A percentile compares a stretch with the other conserved stretches of the same genome.
Evolutionary conservation across 2,113 vertebrate genomes (phyloP).

Genomic region (Cololabis saira): DNA sequence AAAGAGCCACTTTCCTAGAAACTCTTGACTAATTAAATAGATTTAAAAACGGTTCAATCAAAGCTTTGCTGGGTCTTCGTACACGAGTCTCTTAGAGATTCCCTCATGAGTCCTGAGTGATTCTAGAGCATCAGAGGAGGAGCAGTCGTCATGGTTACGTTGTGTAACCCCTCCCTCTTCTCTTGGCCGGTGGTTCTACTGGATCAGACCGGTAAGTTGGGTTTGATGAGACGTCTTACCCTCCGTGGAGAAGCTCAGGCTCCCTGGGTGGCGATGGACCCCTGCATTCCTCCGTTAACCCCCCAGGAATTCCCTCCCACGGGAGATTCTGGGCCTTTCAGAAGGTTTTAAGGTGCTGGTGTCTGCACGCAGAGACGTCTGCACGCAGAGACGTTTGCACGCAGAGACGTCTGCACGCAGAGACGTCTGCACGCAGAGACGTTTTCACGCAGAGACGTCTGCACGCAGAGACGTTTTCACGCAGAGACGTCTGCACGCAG

Average conservation of each 20-base stretch:
- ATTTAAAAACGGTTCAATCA: too few species aligned
- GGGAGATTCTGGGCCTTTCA: constrained; percentile 15
- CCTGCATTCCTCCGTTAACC: constrained; percentile 48
- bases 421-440: too few species aligned
- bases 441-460: too few species aligned
- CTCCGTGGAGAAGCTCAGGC: constrained; percentile 16
- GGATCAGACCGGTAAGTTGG: constrained; percentile 40
- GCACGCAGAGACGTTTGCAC: background rate
- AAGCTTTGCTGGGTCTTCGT: too few species aligned
- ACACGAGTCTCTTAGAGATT: too few species aligned
- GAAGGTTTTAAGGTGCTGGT: constrained; percentile 5
- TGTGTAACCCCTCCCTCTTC: background rate
- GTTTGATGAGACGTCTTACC: constrained; percentile 40
- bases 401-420: background rate
- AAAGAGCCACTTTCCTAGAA: too few species aligned
- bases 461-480: background rate
- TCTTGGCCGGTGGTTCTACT: constrained; percentile 29
- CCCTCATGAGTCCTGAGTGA: too few species aligned
- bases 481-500: background rate
- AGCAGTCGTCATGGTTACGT: too few species aligned
- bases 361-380: background rate
- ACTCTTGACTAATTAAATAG: too few species aligned
- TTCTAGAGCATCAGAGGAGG: too few species aligned
- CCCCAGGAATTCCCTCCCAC: constrained; percentile 29
- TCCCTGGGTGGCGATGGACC: constrained; percentile 42